These are phyloP conservation scores for Eristalis pertinax DNA, from an alignment of 2,888 invertebrate species.

Conservation along the genomic window DNA sequence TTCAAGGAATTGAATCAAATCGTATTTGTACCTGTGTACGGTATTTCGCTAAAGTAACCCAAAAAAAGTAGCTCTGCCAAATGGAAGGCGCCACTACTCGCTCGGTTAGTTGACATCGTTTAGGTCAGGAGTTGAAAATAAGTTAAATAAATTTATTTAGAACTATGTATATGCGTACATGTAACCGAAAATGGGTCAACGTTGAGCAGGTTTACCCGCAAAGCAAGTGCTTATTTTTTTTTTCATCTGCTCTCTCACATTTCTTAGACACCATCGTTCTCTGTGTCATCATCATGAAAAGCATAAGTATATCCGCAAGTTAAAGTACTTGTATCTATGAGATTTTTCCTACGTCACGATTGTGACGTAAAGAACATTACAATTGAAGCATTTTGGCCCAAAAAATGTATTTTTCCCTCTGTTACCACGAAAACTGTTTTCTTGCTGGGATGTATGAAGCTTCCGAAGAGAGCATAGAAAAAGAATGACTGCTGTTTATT, in stretches of 20 bases:
- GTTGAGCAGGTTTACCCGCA: not conserved
- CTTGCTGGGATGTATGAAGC: not conserved
- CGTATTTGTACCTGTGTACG: too few relatives aligned
- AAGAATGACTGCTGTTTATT: slow-evolving; percentile 20
- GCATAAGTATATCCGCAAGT: not conserved
- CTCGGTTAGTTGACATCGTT: not conserved
- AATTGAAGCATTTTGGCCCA: slow-evolving; percentile 27
- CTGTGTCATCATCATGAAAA: not conserved
- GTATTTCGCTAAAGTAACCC: too few relatives aligned
- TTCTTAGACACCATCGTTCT: not conserved
- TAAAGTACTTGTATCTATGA: not conserved
- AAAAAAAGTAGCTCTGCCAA: not conserved
- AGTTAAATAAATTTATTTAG: not conserved
- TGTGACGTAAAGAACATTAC: slow-evolving; percentile 43
- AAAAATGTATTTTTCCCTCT: slow-evolving; percentile 29
- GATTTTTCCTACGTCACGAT: slow-evolving; percentile 29
- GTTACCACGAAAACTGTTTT: slow-evolving; percentile 12
- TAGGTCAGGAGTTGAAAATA: not conserved
- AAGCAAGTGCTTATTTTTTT: not conserved
- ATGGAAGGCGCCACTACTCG: not conserved
- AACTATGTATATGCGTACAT: not conserved
- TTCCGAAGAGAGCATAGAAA: slow-evolving; percentile 19
- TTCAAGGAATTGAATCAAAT: too few relatives aligned
- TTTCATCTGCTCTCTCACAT: not conserved
- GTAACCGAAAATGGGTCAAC: not conserved